These are phyloP conservation scores for Cossypha polioptera DNA, from an alignment of 2,797 vertebrate genomes.

Conservation along the genomic window DNA sequence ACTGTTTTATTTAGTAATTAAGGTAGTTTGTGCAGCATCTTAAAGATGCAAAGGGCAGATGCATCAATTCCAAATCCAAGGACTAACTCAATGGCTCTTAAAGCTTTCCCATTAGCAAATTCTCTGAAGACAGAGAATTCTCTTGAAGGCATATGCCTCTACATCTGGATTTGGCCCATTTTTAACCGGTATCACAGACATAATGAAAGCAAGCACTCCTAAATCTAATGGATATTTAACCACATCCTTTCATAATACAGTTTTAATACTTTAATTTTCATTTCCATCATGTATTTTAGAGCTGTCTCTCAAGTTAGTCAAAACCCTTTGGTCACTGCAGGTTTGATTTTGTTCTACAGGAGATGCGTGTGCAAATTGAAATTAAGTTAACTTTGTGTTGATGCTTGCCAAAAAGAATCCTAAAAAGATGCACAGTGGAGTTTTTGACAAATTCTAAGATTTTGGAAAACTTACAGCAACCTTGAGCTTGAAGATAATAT, in stretches of 20 bases:
- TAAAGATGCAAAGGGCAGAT: conserved; percentile 42
- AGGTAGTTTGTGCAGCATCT: conserved; percentile 42
- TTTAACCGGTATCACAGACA: not conserved
- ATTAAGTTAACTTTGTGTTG: not conserved
- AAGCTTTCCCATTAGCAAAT: not conserved
- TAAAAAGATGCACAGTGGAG: not conserved
- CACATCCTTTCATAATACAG: not conserved
- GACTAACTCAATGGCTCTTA: conserved; percentile 7
- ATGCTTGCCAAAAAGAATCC: not conserved
- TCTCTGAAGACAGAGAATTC: conserved; percentile 16
- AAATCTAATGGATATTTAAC: not conserved
- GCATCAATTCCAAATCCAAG: conserved; percentile 12
- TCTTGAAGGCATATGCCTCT: not conserved
- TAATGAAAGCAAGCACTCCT: conserved; percentile 1
- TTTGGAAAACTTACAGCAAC: not conserved
- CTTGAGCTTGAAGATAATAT: not conserved
- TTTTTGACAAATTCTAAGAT: not conserved
- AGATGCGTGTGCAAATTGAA: not conserved
- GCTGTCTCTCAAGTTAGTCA: not conserved
- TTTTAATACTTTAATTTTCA: conserved; percentile 2
- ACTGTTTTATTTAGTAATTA: conserved; percentile 57
- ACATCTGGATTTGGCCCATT: conserved; percentile 6
- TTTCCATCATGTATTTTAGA: not conserved
- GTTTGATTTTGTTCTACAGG: not conserved
- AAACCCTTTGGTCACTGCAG: not conserved